Percentiles rank a stretch among this genome's conserved stretches.
Evolutionary conservation across 2,113 vertebrate genomes (phyloP).

Genomic region (Periophthalmodon schlosseri): DNA sequence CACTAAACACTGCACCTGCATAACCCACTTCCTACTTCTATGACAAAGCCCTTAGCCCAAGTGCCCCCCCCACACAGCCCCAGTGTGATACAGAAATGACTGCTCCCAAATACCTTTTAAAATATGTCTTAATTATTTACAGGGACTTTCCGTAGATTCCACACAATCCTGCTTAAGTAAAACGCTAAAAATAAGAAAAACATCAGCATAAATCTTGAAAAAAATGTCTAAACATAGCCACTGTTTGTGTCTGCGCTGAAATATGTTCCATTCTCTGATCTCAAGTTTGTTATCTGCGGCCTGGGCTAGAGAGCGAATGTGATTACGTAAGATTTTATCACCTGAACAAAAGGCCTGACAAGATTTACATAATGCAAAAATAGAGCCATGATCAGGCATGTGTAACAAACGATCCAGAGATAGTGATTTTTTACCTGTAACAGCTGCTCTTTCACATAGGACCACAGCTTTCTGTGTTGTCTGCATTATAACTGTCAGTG

Average conservation of each 20-base stretch:
- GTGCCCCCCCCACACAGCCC: too few species aligned
- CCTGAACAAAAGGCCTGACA: constrained; percentile 56
- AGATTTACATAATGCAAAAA: constrained; percentile 72
- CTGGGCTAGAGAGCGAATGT: constrained; percentile 66
- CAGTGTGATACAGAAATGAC: constrained; percentile 51
- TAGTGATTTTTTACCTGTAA: constrained; percentile 66
- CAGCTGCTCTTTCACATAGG: constrained; percentile 24
- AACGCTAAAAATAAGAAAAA: constrained; percentile 66
- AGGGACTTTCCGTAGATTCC: constrained; percentile 77
- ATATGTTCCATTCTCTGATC: constrained; percentile 1
- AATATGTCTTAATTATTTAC: constrained; percentile 67
- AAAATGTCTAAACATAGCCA: constrained; percentile 41
- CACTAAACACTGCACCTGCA: constrained; percentile 77
- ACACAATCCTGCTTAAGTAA: constrained; percentile 51
- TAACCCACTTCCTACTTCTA: constrained; percentile 25
- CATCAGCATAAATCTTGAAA: constrained; percentile 64
- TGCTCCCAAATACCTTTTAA: constrained; percentile 43
- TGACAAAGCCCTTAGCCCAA: too few species aligned
- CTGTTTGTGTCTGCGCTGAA: constrained; percentile 18
- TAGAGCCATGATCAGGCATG: constrained; percentile 59
- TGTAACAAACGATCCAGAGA: constrained; percentile 57
- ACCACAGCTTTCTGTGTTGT: too few species aligned
- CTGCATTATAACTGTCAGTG: too few species aligned
- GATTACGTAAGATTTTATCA: constrained; percentile 63
- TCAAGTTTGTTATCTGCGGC: constrained; percentile 25